Evolutionary conservation across 2,888 invertebrate species (phyloP), one percentile per base, ranked within the genome.

Genomic region (Drosophila anceps): DNA sequence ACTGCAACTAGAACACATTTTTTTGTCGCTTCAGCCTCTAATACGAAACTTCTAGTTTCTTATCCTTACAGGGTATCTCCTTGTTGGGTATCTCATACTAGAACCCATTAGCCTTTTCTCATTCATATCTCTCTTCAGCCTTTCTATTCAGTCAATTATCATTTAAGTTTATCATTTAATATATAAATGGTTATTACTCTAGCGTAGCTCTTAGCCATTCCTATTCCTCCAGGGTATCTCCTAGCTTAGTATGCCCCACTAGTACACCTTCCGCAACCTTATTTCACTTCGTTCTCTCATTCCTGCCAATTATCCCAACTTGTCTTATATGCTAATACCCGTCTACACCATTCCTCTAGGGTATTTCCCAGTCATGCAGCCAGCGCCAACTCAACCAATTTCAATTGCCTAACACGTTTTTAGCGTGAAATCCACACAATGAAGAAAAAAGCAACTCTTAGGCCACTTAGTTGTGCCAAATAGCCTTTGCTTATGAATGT

Each of bases 401-500:
- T 15, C 15, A 51, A 51, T 20, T 31, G 31, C 31, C 12, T 4
- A 50, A 48, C 48, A 48, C 46, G 27, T 0, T n/a, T 46, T 48
- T 48, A 48, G n/a, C 48, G 48, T n/a, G 2, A 48, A 48, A 29
- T 48, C 48, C 48, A 48, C 24, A 24, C 24, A 24, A 24, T 3
- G 3, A 27, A n/a, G n/a, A 8, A 13, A 48, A 12, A 9, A 27
- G 24, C n/a, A n/a, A n/a, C 51, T 35, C 15, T 13, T 35, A 33
- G 15, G 51, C 33, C 51, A 31, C 51, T 51, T 18, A 31, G 31
- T 37, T 53, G 53, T n/a, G 27, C 37, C 37, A 54, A 54, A 54
- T 54, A 39, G 54, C 51, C 51, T 13, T 31, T 31, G 41, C 18
- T 39, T 29, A 41, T 39, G 35, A 50, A 33, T 50, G 31, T 50